phyloP scores from a whole-genome alignment of 2,797 vertebrate genomes.

The Peromyscus eremicus region DNA sequence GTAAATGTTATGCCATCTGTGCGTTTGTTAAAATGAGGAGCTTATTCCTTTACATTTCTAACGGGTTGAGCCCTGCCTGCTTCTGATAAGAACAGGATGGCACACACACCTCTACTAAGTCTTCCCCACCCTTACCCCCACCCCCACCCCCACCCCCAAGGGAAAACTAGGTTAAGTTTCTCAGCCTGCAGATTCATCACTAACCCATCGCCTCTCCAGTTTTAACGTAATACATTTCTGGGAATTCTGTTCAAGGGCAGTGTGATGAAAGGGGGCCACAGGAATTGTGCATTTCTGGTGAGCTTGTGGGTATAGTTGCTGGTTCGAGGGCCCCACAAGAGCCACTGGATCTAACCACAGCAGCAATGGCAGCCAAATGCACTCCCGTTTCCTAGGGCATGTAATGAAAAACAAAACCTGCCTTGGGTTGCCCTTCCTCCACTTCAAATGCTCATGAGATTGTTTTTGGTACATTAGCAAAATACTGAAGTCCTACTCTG shows the following conservation, averaged over 20 bases:
- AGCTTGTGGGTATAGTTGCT: neutral
- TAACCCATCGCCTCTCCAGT: neutral
- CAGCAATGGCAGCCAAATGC: neutral
- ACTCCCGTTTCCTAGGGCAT: neutral
- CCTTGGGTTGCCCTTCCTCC: neutral
- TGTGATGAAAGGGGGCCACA: neutral
- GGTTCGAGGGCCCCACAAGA: neutral
- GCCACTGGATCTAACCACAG: neutral
- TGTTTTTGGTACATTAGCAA: slow-evolving; percentile 38
- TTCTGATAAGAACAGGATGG: neutral
- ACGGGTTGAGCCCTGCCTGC: neutral
- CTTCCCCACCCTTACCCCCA: neutral
- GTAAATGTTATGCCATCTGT: neutral
- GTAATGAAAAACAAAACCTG: neutral
- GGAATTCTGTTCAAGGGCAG: neutral
- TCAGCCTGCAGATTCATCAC: neutral
- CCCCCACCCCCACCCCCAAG: too few relatives aligned
- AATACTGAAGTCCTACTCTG: slow-evolving; percentile 62
- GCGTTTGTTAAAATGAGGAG: neutral
- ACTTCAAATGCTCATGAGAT: neutral
- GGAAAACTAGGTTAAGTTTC: neutral
- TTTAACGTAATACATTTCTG: neutral
- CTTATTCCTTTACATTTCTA: neutral
- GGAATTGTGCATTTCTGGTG: neutral
- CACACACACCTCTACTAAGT: neutral